A percentile compares a stretch with the other conserved stretches of the same genome.
Evolutionary conservation across 2,113 vertebrate species (phyloP).

Genomic region (Coturnix japonica): DNA sequence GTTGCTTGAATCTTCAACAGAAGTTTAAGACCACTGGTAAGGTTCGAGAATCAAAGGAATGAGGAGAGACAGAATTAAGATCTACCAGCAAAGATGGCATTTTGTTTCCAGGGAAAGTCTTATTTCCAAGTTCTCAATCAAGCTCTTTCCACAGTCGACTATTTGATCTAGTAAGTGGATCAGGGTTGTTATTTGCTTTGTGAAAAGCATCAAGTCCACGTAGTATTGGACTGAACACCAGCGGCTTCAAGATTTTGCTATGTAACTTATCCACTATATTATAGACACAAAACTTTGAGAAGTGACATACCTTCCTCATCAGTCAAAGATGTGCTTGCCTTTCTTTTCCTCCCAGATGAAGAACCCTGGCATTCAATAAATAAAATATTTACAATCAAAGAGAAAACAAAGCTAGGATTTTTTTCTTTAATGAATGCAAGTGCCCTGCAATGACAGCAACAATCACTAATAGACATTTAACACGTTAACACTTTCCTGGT

Average conservation of each 20-base stretch:
- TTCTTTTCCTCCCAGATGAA: conserved; percentile 82
- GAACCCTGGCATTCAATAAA: conserved; percentile 72
- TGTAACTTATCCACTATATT: accelerated
- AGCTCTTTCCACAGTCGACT: background rate
- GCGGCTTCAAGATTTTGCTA: background rate
- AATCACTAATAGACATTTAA: background rate
- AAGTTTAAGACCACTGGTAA: background rate
- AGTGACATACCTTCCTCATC: conserved; percentile 78
- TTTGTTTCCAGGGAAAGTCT: background rate
- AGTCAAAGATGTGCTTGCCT: conserved; percentile 79
- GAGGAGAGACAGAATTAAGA: background rate
- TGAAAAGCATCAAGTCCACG: background rate
- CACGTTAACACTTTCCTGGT: background rate
- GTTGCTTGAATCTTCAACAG: background rate
- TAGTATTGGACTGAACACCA: background rate
- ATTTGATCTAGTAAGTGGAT: background rate
- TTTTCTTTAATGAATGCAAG: background rate
- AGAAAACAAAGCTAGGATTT: background rate
- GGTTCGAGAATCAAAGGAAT: background rate
- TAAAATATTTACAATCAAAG: background rate
- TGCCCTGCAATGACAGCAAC: background rate
- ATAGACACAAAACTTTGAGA: background rate
- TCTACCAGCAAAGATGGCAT: background rate
- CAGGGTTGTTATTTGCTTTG: background rate
- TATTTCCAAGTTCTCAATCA: background rate